phyloP scores from a whole-genome alignment of 2,888 invertebrate genomes.

The Pyrochroa serraticornis region DNA sequence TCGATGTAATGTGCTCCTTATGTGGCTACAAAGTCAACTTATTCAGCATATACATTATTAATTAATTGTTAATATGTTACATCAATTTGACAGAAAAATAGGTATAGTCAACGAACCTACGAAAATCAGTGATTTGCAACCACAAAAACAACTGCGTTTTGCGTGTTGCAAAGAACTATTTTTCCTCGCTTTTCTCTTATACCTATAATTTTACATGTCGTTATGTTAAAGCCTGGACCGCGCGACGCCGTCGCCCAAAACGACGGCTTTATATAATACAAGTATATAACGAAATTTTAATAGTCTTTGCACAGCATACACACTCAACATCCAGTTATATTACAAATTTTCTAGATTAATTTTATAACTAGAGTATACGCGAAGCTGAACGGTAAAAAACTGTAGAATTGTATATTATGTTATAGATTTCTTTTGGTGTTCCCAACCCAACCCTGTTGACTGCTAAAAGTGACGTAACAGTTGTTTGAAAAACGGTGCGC shows the following conservation, averaged over 20 bases:
- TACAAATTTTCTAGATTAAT: neutral
- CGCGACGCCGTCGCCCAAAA: constrained; percentile 33
- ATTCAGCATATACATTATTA: constrained; percentile 7
- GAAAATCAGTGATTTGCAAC: too few species aligned
- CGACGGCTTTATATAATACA: constrained; percentile 35
- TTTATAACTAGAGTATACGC: neutral
- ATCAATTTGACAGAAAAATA: constrained; percentile 15
- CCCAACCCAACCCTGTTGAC: constrained; percentile 43
- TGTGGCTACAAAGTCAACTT: constrained; percentile 10
- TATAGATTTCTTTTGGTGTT: constrained; percentile 34
- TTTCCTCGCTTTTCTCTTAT: constrained; percentile 3
- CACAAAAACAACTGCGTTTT: too few species aligned
- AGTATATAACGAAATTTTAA: constrained; percentile 13
- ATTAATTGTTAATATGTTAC: neutral
- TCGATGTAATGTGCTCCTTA: constrained; percentile 12
- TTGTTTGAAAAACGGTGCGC: neutral
- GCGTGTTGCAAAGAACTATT: neutral
- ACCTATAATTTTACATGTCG: constrained; percentile 22
- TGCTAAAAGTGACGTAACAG: constrained; percentile 13
- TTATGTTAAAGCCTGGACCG: constrained; percentile 42
- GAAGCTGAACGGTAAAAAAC: neutral
- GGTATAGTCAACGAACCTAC: neutral
- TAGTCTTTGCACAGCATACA: constrained; percentile 22
- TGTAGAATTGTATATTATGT: constrained; percentile 7
- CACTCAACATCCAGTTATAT: constrained; percentile 18